Evolutionary conservation across 2,888 invertebrate genomes (phyloP).

Genomic region (Leptothorax acervorum): DNA sequence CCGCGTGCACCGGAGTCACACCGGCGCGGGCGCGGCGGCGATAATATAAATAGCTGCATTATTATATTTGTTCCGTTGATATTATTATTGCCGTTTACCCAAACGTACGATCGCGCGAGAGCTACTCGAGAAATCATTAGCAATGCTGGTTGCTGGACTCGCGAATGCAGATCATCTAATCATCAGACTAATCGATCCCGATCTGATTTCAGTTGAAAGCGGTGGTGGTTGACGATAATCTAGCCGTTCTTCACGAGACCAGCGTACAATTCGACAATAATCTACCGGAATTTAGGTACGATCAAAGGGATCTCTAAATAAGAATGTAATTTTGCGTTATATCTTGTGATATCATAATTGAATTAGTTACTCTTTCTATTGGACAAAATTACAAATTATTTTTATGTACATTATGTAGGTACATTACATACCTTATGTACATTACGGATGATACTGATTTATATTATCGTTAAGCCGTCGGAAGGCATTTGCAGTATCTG

Average conservation of each 20-base stretch:
- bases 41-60: slow-evolving; percentile 16
- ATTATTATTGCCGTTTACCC: background rate
- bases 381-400: background rate
- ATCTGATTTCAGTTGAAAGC: slow-evolving; percentile 93
- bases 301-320: background rate
- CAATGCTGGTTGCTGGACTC: no score
- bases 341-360: no score
- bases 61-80: background rate
- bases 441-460: slow-evolving; percentile 10
- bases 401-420: slow-evolving; percentile 10
- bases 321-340: background rate
- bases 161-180: background rate
- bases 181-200: background rate
- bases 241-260: slow-evolving; percentile 92
- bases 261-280: slow-evolving; percentile 96
- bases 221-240: slow-evolving; percentile 91
- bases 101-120: background rate
- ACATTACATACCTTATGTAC: background rate
- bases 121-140: background rate
- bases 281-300: slow-evolving; percentile 95
- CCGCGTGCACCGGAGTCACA: background rate
- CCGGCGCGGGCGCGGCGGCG: background rate
- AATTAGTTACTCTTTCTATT: background rate
- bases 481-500: slow-evolving; percentile 94
- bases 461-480: slow-evolving; percentile 81